phyloP scores from a whole-genome alignment of 2,797 vertebrate genomes.

The Tokudaia tokunoshimensis region DNA sequence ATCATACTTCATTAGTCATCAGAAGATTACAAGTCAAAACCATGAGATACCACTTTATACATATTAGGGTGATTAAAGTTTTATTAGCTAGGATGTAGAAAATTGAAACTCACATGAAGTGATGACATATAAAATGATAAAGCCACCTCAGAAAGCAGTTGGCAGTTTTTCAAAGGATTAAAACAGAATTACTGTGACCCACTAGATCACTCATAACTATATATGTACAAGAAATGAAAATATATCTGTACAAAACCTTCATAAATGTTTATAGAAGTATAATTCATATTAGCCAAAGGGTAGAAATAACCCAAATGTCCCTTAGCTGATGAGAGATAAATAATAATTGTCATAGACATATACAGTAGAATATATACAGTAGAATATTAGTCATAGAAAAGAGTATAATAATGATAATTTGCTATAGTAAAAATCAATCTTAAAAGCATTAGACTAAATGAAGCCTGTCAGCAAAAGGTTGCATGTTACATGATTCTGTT shows the following conservation, averaged over 20 bases:
- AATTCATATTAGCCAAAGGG: constrained; percentile 53
- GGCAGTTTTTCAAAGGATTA: constrained; percentile 26
- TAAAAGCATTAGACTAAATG: constrained; percentile 30
- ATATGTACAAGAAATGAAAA: constrained; percentile 29
- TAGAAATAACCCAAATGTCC: background rate
- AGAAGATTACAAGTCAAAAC: background rate
- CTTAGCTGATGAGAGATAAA: constrained; percentile 20
- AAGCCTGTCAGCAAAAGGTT: constrained; percentile 33
- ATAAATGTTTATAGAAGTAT: constrained; percentile 31
- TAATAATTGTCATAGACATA: background rate
- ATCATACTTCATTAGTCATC: background rate
- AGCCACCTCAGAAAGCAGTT: constrained; percentile 32
- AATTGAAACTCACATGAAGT: background rate
- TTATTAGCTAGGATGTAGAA: background rate
- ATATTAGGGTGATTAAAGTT: background rate
- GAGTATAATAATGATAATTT: constrained; percentile 3
- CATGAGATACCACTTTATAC: background rate
- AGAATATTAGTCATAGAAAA: constrained; percentile 3
- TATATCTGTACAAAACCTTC: background rate
- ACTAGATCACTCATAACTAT: background rate
- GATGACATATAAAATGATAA: constrained; percentile 40
- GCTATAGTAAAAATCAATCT: background rate
- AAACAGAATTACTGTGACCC: constrained; percentile 17
- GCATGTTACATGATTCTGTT: background rate
- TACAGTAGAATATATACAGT: background rate